Base-by-base conservation (phyloP, 2,888 invertebrate species). In the Baccha elongata region DNA sequence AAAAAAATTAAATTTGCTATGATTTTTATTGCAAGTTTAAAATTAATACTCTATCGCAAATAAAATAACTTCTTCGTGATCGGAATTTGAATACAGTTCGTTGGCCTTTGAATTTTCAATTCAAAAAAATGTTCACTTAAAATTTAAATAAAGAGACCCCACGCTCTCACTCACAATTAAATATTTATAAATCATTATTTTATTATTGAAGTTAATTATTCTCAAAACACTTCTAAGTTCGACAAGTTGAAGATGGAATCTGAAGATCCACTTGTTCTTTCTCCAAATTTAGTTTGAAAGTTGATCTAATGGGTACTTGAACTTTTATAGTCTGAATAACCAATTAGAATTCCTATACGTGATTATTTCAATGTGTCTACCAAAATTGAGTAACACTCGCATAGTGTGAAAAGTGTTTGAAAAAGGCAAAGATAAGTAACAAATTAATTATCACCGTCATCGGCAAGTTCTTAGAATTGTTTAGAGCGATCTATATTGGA, bases 351-450 rank as follows among this genome's bases (percentile, higher is more conserved):
- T 21, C 71, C 58, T 48, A 3, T n/a, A 40, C 42, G 10, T 65
- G 19, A n/a, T 85, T 73, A 67, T 62, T 35, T 42, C 8, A n/a
- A 60, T 8, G n/a, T n/a, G n/a, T n/a, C n/a, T n/a, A n/a, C n/a
- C n/a, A n/a, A n/a, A 32, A 6, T 8, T 8, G 29, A 32, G n/a
- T n/a, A n/a, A 44, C n/a, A 29, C 15, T 26, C 26, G 19, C 29
- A 0, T 67, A 15, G 84, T 87, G 84, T 79, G 85, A 72, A 76
- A 65, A 21, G 8, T 8, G 10, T 44, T 44, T 17, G 3, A 44
- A 42, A 32, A 64, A n/a, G 4, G 8, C 19, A 26, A 19, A 21
- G n/a, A 26, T 21, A n/a, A 62, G 42, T 53, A 44, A 62, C 48
- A 35, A 35, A 42, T 32, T 48, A 58, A 65, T 71, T 78, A 71